phyloP scores from a whole-genome alignment of 1,140 invertebrate genomes.

The Hyposmocoma kahamanoa region DNA sequence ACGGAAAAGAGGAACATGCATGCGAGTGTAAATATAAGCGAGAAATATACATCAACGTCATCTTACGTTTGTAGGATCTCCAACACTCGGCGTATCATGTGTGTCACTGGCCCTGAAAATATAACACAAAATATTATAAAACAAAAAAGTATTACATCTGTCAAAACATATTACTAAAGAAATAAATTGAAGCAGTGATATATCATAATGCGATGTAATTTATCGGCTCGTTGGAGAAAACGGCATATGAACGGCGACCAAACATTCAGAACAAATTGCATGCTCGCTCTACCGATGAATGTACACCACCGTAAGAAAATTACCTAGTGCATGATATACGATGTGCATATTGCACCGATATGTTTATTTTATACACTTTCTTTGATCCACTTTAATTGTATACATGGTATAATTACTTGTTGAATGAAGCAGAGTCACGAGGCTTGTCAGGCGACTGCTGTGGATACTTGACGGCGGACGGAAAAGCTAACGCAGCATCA shows the following conservation, averaged over 20 bases:
- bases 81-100: no score
- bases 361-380: neutral
- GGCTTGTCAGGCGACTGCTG: conserved; percentile 22
- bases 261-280: conserved; percentile 33
- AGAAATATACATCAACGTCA: no score
- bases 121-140: no score
- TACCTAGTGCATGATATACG: conserved; percentile 14
- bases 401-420: neutral
- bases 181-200: no score
- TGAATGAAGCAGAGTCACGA: neutral
- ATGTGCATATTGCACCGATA: conserved; percentile 7
- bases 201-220: conserved; percentile 20
- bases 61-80: no score
- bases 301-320: conserved; percentile 24
- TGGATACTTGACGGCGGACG: conserved; percentile 36
- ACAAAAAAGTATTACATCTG: no score
- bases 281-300: conserved; percentile 36
- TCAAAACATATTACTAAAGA: no score
- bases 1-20: no score
- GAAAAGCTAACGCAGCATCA: conserved; percentile 72
- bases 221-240: conserved; percentile 35
- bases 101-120: no score
- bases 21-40: no score
- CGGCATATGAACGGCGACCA: conserved; percentile 19
- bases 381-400: neutral